A percentile compares a stretch with the other conserved stretches of the same genome.
These are phyloP conservation scores for Rhagonycha lutea DNA, from an alignment of 2,888 invertebrate species.

Conservation along the genomic window DNA sequence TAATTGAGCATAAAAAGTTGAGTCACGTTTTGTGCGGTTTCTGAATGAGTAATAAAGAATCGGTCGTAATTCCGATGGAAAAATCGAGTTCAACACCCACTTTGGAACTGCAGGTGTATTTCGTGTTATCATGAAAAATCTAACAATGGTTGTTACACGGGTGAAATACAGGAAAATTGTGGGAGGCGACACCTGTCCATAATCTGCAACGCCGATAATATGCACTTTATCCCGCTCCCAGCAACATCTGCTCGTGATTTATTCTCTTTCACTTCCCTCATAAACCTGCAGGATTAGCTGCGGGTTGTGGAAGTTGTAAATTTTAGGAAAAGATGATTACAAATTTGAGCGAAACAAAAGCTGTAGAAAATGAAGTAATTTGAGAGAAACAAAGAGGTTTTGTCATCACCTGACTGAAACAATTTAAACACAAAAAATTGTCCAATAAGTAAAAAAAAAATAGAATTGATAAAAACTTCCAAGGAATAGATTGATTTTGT, in stretches of 20 bases:
- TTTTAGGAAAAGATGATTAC: neutral
- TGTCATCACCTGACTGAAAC: neutral
- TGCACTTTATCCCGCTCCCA: slow-evolving; percentile 15
- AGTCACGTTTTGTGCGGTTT: neutral
- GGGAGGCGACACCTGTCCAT: slow-evolving; percentile 29
- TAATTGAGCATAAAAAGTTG: neutral
- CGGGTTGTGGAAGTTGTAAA: neutral
- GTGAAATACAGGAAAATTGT: slow-evolving; percentile 7
- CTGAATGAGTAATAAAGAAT: neutral
- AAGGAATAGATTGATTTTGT: neutral
- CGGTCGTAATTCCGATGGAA: neutral
- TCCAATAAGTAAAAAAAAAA: neutral
- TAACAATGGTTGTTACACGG: neutral
- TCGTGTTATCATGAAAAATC: neutral
- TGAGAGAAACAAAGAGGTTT: neutral
- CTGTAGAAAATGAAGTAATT: neutral
- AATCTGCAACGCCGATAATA: slow-evolving; percentile 28
- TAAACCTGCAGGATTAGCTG: neutral
- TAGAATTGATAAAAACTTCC: neutral
- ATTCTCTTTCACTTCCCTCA: slow-evolving; percentile 12
- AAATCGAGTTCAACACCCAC: neutral
- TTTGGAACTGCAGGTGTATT: neutral
- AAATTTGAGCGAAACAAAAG: neutral
- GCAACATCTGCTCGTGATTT: slow-evolving; percentile 27
- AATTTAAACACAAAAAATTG: neutral